These are phyloP conservation scores for Bathynomus jamesi DNA, from an alignment of 1,140 invertebrate genomes.

Conservation along the genomic window DNA sequence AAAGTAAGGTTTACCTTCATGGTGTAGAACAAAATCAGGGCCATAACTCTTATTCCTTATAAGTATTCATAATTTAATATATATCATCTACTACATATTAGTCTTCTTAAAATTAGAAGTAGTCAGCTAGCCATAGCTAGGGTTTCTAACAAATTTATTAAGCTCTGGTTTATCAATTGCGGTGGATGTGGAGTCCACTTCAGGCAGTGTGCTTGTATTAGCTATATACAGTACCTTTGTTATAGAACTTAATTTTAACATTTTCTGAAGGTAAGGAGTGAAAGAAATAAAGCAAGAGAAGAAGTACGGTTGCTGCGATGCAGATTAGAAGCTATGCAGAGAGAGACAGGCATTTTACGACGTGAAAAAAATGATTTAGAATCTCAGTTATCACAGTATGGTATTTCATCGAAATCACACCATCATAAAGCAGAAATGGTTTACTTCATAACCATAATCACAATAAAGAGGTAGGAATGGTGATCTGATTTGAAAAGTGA, in stretches of 20 bases:
- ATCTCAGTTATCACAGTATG: conserved; percentile 52
- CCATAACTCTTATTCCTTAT: background rate
- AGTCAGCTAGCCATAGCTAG: no score
- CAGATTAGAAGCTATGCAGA: conserved; percentile 67
- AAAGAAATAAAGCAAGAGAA: conserved; percentile 77
- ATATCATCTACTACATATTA: no score
- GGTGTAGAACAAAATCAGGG: background rate
- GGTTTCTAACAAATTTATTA: no score
- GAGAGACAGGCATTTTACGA: conserved; percentile 66
- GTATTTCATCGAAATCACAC: background rate
- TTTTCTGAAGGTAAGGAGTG: conserved; percentile 57
- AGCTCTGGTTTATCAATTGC: no score
- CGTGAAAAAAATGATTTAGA: conserved; percentile 71
- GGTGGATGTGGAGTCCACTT: no score
- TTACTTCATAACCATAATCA: no score
- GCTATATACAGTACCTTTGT: no score
- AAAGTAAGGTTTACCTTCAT: conserved; percentile 49
- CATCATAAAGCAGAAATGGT: background rate
- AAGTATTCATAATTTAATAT: background rate
- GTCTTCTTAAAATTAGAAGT: no score
- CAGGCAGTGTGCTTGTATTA: no score
- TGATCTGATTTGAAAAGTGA: no score
- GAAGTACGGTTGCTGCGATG: conserved; percentile 70
- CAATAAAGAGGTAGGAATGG: no score
- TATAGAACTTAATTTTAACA: conserved; percentile 14